Evolutionary conservation across 2,113 vertebrate genomes (phyloP).

Genomic region (Malurus cyaneus): DNA sequence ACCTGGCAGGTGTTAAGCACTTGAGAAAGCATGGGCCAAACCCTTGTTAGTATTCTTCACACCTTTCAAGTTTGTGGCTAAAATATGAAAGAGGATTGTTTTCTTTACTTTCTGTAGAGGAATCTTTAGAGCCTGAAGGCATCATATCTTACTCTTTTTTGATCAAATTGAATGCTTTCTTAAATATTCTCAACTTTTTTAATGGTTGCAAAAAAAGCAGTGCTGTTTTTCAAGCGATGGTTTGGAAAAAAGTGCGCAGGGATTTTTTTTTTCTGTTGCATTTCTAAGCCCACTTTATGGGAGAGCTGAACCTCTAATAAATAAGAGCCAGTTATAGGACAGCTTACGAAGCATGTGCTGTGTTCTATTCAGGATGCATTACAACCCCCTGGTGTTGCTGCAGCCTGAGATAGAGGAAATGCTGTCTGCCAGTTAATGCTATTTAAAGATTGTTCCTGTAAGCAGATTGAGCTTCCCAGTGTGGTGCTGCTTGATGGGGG

Average conservation of each 20-base stretch:
- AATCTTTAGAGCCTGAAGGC: background rate
- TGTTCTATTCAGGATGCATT: background rate
- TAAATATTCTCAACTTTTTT: background rate
- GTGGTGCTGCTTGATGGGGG: background rate
- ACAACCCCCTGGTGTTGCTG: background rate
- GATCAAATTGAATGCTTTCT: background rate
- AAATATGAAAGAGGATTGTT: background rate
- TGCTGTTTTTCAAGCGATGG: background rate
- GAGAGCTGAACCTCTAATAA: background rate
- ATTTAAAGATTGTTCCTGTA: slow-evolving; percentile 30
- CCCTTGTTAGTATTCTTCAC: background rate
- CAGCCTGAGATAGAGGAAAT: background rate
- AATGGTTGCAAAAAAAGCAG: background rate
- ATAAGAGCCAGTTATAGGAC: background rate
- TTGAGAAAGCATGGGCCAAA: background rate
- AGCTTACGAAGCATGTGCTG: background rate
- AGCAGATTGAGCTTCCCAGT: slow-evolving; percentile 5
- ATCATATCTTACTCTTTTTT: background rate
- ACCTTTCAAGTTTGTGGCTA: background rate
- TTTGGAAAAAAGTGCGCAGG: background rate
- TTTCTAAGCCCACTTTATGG: background rate
- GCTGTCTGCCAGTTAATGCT: slow-evolving; percentile 13
- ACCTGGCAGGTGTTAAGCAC: fast-evolving
- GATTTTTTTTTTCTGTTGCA: background rate
- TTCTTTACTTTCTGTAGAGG: background rate